Percentiles rank a stretch among this genome's conserved stretches.
Conservation (phyloP, 1,140 invertebrate species). For the Hermatobates lingyangjiaoensis region DNA sequence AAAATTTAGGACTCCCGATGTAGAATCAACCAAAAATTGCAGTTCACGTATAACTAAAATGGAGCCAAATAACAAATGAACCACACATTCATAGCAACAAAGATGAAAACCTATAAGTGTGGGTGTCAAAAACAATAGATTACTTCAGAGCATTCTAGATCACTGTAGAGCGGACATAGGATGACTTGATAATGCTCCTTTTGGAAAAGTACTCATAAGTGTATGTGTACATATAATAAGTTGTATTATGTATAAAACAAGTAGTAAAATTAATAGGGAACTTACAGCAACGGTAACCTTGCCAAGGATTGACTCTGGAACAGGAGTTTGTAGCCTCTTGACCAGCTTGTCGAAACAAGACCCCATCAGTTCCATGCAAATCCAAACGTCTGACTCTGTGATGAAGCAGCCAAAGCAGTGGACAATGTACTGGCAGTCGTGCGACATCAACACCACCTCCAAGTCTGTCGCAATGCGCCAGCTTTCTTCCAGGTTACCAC, state of each 20-base stretch:
- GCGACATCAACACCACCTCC: slow-evolving; percentile 88
- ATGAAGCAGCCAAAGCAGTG: slow-evolving; percentile 94
- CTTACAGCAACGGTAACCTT: slow-evolving; percentile 90
- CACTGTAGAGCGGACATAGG: too few relatives aligned
- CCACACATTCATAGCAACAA: too few relatives aligned
- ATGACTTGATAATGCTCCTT: too few relatives aligned
- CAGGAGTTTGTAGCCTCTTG: slow-evolving; percentile 59
- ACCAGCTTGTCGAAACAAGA: slow-evolving; percentile 94
- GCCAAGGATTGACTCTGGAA: slow-evolving; percentile 88
- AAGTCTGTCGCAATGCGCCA: slow-evolving; percentile 97
- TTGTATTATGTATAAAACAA: too few relatives aligned
- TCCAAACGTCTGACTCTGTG: slow-evolving; percentile 78
- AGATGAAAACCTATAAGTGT: too few relatives aligned
- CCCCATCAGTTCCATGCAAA: slow-evolving; percentile 91
- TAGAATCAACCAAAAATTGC: too few relatives aligned
- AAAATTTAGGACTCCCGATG: too few relatives aligned
- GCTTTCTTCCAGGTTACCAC: slow-evolving; percentile 89
- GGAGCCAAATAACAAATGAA: too few relatives aligned
- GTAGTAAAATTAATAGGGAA: slow-evolving; percentile 16
- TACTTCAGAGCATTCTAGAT: background rate
- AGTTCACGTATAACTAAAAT: too few relatives aligned
- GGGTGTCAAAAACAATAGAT: background rate
- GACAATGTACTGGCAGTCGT: slow-evolving; percentile 93
- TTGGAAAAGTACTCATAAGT: too few relatives aligned
- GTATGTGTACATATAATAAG: too few relatives aligned